These are phyloP conservation scores for Antechinus stuartii DNA, from an alignment of 2,113 vertebrate species.

Conservation along the genomic window DNA sequence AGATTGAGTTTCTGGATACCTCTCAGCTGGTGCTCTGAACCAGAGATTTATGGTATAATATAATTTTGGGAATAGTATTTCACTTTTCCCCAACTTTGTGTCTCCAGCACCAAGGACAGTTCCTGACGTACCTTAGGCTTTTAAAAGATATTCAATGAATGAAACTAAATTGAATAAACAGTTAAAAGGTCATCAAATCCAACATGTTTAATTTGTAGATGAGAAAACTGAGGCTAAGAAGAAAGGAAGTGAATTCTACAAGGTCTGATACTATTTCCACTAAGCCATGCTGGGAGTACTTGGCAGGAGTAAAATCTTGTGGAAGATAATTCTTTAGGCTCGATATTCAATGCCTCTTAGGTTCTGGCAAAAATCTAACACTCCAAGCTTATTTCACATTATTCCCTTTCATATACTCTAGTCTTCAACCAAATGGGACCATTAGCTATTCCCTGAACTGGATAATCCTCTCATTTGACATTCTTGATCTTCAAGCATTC, in stretches of 20 bases:
- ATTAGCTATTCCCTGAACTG: too few relatives aligned
- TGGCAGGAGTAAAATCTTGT: not conserved
- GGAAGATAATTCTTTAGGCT: not conserved
- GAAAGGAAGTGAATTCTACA: not conserved
- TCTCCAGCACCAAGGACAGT: not conserved
- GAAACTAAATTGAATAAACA: not conserved
- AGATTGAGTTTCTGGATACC: not conserved
- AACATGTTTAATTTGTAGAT: not conserved
- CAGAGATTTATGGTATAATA: not conserved
- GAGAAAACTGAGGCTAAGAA: not conserved
- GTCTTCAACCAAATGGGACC: not conserved
- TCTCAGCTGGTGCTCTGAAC: not conserved
- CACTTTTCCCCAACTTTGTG: not conserved
- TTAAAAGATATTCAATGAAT: not conserved
- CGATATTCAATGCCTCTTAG: not conserved
- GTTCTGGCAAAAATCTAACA: not conserved
- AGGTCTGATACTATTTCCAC: not conserved
- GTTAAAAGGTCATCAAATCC: not conserved
- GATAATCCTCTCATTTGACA: too few relatives aligned
- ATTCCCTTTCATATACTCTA: not conserved
- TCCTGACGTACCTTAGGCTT: too few relatives aligned
- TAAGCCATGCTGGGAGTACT: not conserved
- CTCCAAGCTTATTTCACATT: not conserved
- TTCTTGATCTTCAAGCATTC: too few relatives aligned
- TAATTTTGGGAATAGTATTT: too few relatives aligned